phyloP scores from a whole-genome alignment of 2,888 invertebrate species.

The Ornithoptera priamus region DNA sequence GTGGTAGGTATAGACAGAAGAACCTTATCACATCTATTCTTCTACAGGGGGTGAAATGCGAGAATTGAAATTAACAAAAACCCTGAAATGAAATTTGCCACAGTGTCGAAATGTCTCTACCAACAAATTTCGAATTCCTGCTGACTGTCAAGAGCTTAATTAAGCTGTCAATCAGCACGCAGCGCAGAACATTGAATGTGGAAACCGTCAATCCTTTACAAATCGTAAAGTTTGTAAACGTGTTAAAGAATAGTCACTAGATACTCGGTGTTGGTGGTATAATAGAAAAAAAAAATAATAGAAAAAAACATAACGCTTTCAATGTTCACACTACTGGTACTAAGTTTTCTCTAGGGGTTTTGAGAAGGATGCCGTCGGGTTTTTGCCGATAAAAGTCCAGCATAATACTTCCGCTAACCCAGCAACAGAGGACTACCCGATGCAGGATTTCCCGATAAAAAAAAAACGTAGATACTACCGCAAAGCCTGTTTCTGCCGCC shows the following conservation, averaged over 20 bases:
- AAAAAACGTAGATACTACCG: no score
- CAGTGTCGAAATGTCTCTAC: slow-evolving; percentile 2
- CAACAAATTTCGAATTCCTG: slow-evolving; percentile 14
- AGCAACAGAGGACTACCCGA: no score
- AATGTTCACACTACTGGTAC: no score
- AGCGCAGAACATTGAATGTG: slow-evolving; percentile 1
- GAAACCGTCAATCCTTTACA: neutral
- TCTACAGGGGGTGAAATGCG: neutral
- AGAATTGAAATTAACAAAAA: neutral
- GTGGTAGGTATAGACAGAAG: neutral
- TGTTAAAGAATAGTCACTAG: neutral
- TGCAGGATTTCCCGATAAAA: no score
- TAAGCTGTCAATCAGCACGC: slow-evolving; percentile 22
- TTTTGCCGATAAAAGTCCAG: no score
- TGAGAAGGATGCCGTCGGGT: no score
- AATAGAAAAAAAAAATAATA: no score
- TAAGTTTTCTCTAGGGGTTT: no score
- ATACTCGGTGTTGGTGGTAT: no score
- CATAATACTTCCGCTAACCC: no score
- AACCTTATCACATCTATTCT: neutral
- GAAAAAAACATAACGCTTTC: no score
- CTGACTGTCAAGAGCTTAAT: slow-evolving; percentile 22
- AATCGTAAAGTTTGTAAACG: neutral
- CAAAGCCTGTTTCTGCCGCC: no score
- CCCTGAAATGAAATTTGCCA: neutral